Conservation (phyloP, 2,113 vertebrate species). For the Entelurus aequoreus region DNA sequence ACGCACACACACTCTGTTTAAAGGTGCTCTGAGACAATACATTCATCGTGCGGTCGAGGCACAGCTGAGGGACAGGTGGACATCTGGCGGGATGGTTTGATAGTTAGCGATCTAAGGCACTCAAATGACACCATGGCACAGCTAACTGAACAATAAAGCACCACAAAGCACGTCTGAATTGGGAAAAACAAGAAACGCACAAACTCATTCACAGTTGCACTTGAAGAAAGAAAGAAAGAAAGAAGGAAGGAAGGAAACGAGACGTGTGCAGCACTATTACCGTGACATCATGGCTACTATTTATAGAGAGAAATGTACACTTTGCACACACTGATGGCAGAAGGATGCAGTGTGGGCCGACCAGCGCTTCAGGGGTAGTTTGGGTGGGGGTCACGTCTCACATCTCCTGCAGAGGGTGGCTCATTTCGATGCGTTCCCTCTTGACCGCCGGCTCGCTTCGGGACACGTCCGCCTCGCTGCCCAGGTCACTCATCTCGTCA, state of each 20-base stretch:
- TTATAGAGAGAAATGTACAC: constrained; percentile 31
- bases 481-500: constrained; percentile 79
- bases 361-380: background rate
- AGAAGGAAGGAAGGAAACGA: constrained; percentile 16
- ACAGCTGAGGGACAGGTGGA: constrained; percentile 63
- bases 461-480: constrained; percentile 71
- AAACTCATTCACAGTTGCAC: constrained; percentile 66
- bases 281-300: constrained; percentile 4
- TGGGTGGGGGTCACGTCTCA: constrained; percentile 47
- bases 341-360: constrained; percentile 5
- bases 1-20: constrained; percentile 17
- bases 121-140: constrained; percentile 75
- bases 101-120: constrained; percentile 75
- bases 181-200: constrained; percentile 50
- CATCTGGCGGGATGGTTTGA: constrained; percentile 59
- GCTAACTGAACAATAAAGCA: constrained; percentile 50
- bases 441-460: constrained; percentile 83
- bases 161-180: constrained; percentile 32
- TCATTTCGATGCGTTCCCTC: constrained; percentile 83
- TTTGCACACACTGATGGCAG: constrained; percentile 42
- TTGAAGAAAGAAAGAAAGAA: constrained; percentile 27
- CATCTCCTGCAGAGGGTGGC: constrained; percentile 87
- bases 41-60: constrained; percentile 73
- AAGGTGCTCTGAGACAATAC: constrained; percentile 69
- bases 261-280: constrained; percentile 20